Evolutionary conservation across 1,140 invertebrate species (phyloP).

Genomic region (Lamellibrachia luymesi): DNA sequence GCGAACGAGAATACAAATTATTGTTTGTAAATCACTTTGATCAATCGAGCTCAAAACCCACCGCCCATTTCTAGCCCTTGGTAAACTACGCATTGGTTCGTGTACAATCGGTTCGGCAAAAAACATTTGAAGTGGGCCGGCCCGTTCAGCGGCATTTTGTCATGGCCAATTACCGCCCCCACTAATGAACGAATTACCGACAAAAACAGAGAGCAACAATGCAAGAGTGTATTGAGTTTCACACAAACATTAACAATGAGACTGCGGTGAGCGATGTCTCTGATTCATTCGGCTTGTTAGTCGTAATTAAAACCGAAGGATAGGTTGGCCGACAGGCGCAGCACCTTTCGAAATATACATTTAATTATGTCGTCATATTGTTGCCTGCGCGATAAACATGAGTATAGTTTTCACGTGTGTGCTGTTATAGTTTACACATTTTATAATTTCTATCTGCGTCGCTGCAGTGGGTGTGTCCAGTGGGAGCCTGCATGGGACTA

Average conservation of each 20-base stretch:
- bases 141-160: background rate
- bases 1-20: background rate
- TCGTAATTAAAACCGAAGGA: background rate
- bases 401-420: background rate
- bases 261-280: background rate
- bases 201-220: background rate
- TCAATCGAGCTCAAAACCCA: background rate
- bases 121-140: background rate
- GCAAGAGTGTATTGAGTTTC: background rate
- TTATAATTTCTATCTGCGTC: background rate
- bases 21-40: conserved; percentile 1
- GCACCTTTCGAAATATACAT: background rate
- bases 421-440: background rate
- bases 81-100: background rate
- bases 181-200: background rate
- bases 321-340: background rate
- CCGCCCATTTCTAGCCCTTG: background rate
- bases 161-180: background rate
- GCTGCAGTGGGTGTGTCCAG: background rate
- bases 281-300: background rate
- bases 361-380: background rate
- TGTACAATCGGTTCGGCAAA: background rate
- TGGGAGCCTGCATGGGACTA: background rate
- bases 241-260: background rate
- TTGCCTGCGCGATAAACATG: background rate